These are phyloP conservation scores for Nerophis ophidion DNA, from an alignment of 2,113 vertebrate genomes.

Conservation along the genomic window DNA sequence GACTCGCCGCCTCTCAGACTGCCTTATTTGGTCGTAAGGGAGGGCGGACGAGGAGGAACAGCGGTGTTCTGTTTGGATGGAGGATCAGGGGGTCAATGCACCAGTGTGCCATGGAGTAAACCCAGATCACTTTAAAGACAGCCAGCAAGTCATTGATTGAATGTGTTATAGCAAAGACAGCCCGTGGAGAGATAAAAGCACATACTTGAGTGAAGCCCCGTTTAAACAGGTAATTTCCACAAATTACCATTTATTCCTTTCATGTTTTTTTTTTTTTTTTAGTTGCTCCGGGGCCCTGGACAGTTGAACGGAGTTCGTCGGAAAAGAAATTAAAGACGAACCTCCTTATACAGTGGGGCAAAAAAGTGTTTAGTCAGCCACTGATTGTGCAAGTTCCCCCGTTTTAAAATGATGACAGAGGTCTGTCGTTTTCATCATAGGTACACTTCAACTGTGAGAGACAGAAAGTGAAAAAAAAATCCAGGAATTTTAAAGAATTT, in stretches of 20 bases:
- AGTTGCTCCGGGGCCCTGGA: constrained; percentile 27
- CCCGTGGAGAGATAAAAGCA: constrained; percentile 7
- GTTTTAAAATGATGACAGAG: too few species aligned
- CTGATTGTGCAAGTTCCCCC: too few species aligned
- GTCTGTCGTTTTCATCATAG: too few species aligned
- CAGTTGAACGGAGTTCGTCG: constrained; percentile 52
- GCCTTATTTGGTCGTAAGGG: constrained; percentile 65
- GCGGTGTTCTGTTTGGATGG: constrained; percentile 61
- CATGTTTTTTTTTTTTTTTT: constrained; percentile 23
- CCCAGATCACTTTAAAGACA: constrained; percentile 56
- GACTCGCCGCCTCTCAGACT: constrained; percentile 53
- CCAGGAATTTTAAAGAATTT: too few species aligned
- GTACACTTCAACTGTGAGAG: too few species aligned
- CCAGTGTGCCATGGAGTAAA: constrained; percentile 61
- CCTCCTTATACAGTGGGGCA: too few species aligned
- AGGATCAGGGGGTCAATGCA: constrained; percentile 51
- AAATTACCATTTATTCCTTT: constrained; percentile 5
- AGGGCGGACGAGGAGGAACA: constrained; percentile 21
- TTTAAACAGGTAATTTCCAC: constrained; percentile 45
- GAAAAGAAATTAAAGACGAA: constrained; percentile 64
- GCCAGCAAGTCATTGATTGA: constrained; percentile 27
- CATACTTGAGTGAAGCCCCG: constrained; percentile 19
- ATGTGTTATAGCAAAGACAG: constrained; percentile 13
- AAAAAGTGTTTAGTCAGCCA: too few species aligned
- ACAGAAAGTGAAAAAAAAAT: too few species aligned